phyloP scores from a whole-genome alignment of 2,113 vertebrate genomes.

The Scomber colias region DNA sequence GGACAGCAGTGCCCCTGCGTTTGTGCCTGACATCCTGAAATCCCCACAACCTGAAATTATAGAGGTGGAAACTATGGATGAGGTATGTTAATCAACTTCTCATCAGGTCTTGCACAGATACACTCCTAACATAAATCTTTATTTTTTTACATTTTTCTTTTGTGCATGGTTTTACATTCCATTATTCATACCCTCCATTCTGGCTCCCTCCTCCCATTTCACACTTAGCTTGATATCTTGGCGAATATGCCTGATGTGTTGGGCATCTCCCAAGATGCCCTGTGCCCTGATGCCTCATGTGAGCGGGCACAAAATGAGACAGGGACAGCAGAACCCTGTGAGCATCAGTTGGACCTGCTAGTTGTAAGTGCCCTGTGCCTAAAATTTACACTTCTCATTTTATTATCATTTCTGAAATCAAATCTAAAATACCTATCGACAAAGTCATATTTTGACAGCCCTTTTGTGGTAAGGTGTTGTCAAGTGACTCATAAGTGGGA shows the following conservation, averaged over 20 bases:
- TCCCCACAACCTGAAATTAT: conserved; percentile 83
- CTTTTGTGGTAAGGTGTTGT: not conserved
- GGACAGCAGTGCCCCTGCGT: conserved; percentile 88
- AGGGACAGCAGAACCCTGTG: conserved; percentile 72
- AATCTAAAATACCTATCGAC: too few relatives aligned
- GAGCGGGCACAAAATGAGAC: conserved; percentile 67
- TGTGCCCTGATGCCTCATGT: conserved; percentile 68
- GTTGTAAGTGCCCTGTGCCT: conserved; percentile 84
- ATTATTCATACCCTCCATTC: conserved; percentile 50
- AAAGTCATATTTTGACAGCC: too few relatives aligned
- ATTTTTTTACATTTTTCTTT: conserved; percentile 12
- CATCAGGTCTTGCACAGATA: not conserved
- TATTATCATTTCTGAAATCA: not conserved
- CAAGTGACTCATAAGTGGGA: not conserved
- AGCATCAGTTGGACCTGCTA: conserved; percentile 79
- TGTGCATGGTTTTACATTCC: conserved; percentile 71
- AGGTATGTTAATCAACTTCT: conserved; percentile 81
- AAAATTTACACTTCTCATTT: conserved; percentile 10
- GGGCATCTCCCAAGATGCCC: conserved; percentile 79
- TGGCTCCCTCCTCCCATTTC: conserved; percentile 34
- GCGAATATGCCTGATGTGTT: conserved; percentile 85
- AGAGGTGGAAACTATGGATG: conserved; percentile 92
- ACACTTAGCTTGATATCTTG: conserved; percentile 90
- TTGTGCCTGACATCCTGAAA: conserved; percentile 90
- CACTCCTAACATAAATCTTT: conserved; percentile 25